Evolutionary conservation across 2,113 vertebrate genomes (phyloP).

Genomic region (Synchiropus splendidus): DNA sequence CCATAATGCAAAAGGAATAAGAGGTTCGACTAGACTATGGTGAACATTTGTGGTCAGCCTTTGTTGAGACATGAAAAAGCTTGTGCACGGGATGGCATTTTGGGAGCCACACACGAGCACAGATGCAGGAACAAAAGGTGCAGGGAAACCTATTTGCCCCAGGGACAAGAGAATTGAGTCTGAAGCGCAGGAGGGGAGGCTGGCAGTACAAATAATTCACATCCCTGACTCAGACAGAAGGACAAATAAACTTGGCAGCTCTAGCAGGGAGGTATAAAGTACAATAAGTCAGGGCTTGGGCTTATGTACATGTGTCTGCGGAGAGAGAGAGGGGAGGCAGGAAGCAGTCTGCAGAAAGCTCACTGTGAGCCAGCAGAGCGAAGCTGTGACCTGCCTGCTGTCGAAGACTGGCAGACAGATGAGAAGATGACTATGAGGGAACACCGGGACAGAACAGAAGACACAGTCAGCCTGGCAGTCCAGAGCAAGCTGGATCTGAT

Average conservation of each 20-base stretch:
- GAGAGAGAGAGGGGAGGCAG: slow-evolving; percentile 11
- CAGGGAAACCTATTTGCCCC: slow-evolving; percentile 48
- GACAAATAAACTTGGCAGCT: slow-evolving; percentile 43
- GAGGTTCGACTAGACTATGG: slow-evolving; percentile 4
- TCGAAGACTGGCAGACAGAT: slow-evolving; percentile 53
- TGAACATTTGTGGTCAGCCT: too few relatives aligned
- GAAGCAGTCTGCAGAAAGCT: slow-evolving; percentile 15
- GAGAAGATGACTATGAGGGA: slow-evolving; percentile 52
- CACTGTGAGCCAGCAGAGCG: slow-evolving; percentile 22
- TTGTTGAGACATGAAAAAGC: too few relatives aligned
- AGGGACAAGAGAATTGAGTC: slow-evolving; percentile 38
- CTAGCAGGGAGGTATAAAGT: slow-evolving; percentile 36
- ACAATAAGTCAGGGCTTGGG: slow-evolving; percentile 29
- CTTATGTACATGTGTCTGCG: slow-evolving; percentile 7
- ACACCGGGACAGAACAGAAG: slow-evolving; percentile 42
- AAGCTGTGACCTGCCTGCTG: slow-evolving; percentile 60
- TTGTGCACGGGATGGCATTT: slow-evolving; percentile 30
- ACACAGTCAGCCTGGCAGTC: slow-evolving; percentile 27
- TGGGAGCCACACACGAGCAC: slow-evolving; percentile 41
- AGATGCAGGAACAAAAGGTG: slow-evolving; percentile 44
- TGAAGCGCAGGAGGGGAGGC: slow-evolving; percentile 28
- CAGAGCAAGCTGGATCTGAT: too few relatives aligned
- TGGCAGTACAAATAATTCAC: slow-evolving; percentile 57
- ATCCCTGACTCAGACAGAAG: slow-evolving; percentile 46
- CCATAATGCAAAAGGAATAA: slow-evolving; percentile 22